Conservation (phyloP, 2,797 vertebrate species). For the Columba guinea region DNA sequence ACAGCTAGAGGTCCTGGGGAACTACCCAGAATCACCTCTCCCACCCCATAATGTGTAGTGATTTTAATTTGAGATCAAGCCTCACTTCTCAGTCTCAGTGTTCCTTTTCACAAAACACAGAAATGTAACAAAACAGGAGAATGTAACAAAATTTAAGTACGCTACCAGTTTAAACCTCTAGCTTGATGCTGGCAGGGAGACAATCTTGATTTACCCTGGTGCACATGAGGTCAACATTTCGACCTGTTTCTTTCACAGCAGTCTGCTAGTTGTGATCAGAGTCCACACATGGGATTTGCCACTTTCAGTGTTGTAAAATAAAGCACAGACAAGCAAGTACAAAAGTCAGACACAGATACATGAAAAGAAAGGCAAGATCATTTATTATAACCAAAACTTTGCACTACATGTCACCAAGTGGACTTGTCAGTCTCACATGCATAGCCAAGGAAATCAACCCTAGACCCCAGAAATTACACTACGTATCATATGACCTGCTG, state of each 20-base stretch:
- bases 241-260: constrained; percentile 10
- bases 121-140: neutral
- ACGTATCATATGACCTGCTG: constrained; percentile 51
- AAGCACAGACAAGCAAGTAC: neutral
- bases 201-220: neutral
- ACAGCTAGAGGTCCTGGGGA: neutral
- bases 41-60: rapidly evolving
- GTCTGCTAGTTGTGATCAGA: neutral
- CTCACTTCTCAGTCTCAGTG: neutral
- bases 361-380: neutral
- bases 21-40: neutral
- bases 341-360: neutral
- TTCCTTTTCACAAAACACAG: neutral
- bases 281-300: constrained; percentile 22
- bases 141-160: neutral
- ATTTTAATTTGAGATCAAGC: neutral
- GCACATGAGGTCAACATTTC: neutral
- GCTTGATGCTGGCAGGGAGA: neutral
- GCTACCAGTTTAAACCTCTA: neutral
- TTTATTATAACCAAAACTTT: constrained; percentile 36
- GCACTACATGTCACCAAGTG: constrained; percentile 30
- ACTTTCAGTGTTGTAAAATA: constrained; percentile 29
- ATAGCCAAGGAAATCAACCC: constrained; percentile 54
- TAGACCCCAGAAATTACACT: constrained; percentile 48
- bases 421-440: constrained; percentile 38